phyloP scores from a whole-genome alignment of 1,140 invertebrate genomes.

The Drepana arcuata region DNA sequence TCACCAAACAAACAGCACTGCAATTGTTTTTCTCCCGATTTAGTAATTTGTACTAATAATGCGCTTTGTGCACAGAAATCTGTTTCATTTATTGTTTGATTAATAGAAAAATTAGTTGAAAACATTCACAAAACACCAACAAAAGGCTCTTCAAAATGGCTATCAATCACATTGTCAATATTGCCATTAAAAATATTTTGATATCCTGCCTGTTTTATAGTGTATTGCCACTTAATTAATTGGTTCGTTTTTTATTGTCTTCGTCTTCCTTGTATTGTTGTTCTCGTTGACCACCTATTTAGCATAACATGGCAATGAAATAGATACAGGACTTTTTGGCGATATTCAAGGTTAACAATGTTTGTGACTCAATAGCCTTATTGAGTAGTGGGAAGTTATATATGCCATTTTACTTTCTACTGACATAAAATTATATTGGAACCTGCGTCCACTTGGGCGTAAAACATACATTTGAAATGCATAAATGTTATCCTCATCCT shows the following conservation, averaged over 20 bases:
- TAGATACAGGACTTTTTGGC: no score
- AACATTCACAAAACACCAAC: slow-evolving; percentile 72
- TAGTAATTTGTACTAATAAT: slow-evolving; percentile 19
- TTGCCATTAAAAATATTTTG: slow-evolving; percentile 66
- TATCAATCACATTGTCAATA: slow-evolving; percentile 65
- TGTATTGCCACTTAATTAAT: slow-evolving; percentile 57
- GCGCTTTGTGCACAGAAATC: slow-evolving; percentile 23
- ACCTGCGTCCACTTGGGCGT: no score
- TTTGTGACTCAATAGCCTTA: no score
- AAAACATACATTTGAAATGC: no score
- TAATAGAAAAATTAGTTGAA: slow-evolving; percentile 53
- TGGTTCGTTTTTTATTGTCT: slow-evolving; percentile 27
- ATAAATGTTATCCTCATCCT: no score
- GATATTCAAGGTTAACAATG: no score
- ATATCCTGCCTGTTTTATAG: slow-evolving; percentile 62
- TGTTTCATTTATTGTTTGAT: slow-evolving; percentile 34
- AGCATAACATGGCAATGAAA: no score
- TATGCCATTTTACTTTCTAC: no score
- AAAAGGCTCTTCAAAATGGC: slow-evolving; percentile 72
- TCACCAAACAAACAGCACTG: slow-evolving; percentile 54
- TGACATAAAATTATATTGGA: no score
- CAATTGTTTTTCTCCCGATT: slow-evolving; percentile 20
- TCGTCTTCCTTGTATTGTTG: slow-evolving; percentile 6
- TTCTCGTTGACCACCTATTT: background rate
- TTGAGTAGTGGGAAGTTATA: no score